These are phyloP conservation scores for Nomada flava DNA, from an alignment of 2,888 invertebrate species.

Conservation along the genomic window DNA sequence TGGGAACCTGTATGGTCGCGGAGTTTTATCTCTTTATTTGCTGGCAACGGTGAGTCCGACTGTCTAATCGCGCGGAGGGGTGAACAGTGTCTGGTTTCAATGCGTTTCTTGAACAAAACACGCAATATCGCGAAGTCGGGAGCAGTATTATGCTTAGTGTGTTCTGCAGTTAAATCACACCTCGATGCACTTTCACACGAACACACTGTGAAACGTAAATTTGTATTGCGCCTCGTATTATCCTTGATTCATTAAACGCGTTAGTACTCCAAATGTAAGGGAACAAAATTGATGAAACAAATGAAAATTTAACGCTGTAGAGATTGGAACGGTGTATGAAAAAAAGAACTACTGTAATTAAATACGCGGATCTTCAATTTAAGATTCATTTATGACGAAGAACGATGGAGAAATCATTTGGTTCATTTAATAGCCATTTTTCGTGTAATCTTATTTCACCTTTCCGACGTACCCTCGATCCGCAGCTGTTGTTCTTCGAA, in stretches of 20 bases:
- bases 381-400: background rate
- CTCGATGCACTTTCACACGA: background rate
- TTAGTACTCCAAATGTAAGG: too few relatives aligned
- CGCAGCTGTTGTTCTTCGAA: background rate
- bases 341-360: too few relatives aligned
- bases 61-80: background rate
- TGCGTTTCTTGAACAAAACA: slow-evolving; percentile 15
- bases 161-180: background rate
- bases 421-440: background rate
- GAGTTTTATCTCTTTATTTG: slow-evolving; percentile 36
- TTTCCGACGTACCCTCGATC: background rate
- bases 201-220: too few relatives aligned
- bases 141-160: background rate
- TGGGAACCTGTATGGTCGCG: slow-evolving; percentile 40
- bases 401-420: background rate
- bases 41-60: slow-evolving; percentile 11
- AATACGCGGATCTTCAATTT: too few relatives aligned
- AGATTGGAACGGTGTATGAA: too few relatives aligned
- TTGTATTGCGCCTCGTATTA: too few relatives aligned
- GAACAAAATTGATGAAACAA: too few relatives aligned
- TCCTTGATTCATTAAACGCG: too few relatives aligned
- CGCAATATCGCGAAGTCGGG: slow-evolving; percentile 13
- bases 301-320: too few relatives aligned
- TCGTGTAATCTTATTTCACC: too few relatives aligned
- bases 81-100: slow-evolving; percentile 21